Evolutionary conservation across 2,113 vertebrate genomes (phyloP).

Genomic region (Antennarius striatus): DNA sequence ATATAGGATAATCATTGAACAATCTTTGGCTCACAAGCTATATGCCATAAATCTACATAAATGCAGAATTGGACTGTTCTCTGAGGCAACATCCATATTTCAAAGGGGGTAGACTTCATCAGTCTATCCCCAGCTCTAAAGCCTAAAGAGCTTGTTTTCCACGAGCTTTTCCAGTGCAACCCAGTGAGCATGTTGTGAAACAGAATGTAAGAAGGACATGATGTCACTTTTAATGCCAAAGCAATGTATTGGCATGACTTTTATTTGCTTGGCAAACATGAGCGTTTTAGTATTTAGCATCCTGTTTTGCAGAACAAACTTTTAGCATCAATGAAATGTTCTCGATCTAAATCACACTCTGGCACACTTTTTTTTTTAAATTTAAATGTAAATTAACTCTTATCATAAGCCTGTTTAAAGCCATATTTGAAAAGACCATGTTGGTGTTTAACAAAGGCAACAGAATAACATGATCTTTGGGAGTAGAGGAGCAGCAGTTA

Average conservation of each 20-base stretch:
- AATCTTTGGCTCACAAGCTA: too few species aligned
- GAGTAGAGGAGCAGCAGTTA: slow-evolving; percentile 33
- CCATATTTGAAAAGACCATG: slow-evolving; percentile 25
- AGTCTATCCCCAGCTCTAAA: too few species aligned
- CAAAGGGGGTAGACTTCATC: too few species aligned
- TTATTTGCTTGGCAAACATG: background rate
- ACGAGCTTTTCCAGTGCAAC: too few species aligned
- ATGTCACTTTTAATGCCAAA: too few species aligned
- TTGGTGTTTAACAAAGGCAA: slow-evolving; percentile 28
- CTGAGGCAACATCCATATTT: too few species aligned
- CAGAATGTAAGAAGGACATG: too few species aligned
- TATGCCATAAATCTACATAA: too few species aligned
- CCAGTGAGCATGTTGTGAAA: too few species aligned
- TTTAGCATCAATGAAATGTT: background rate
- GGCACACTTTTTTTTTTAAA: slow-evolving; percentile 44
- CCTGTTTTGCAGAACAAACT: background rate
- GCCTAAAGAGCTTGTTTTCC: too few species aligned
- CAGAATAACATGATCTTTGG: background rate
- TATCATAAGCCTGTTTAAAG: slow-evolving; percentile 35
- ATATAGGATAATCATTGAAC: too few species aligned
- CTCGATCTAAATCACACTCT: slow-evolving; percentile 1
- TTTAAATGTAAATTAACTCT: slow-evolving; percentile 72
- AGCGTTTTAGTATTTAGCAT: slow-evolving; percentile 1
- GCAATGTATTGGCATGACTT: background rate
- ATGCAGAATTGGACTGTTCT: too few species aligned